A percentile compares a stretch with the other conserved stretches of the same genome.
These are phyloP conservation scores for Crossocerus cetratus DNA, from an alignment of 2,888 invertebrate species.

Conservation along the genomic window DNA sequence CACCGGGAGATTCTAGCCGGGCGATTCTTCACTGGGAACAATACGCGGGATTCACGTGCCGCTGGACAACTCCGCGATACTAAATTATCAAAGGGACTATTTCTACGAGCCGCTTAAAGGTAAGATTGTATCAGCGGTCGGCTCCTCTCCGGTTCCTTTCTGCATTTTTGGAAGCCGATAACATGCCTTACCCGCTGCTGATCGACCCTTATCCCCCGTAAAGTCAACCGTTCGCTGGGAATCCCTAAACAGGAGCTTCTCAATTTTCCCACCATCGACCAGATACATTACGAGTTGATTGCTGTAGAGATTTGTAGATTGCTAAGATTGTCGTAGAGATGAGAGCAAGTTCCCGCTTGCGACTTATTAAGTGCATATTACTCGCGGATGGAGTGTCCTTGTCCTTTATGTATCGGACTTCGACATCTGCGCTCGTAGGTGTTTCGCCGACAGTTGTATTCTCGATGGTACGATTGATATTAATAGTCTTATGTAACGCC, in stretches of 20 bases:
- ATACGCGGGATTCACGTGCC: not conserved
- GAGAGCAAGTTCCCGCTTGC: too few species aligned
- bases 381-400: too few species aligned
- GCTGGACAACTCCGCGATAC: slow-evolving; percentile 27
- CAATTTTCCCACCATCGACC: too few species aligned
- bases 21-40: slow-evolving; percentile 7
- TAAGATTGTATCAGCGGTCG: slow-evolving; percentile 44
- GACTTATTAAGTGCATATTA: too few species aligned
- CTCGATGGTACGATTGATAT: not conserved
- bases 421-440: too few species aligned
- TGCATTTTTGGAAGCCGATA: slow-evolving; percentile 33
- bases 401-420: too few species aligned
- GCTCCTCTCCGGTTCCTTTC: not conserved
- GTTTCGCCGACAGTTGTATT: too few species aligned
- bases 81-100: slow-evolving; percentile 64
- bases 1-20: slow-evolving; percentile 10
- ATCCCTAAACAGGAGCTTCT: too few species aligned
- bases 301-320: too few species aligned
- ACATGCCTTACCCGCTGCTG: slow-evolving; percentile 31
- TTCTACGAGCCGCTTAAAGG: slow-evolving; percentile 48
- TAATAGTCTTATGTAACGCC: not conserved
- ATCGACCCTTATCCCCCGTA: slow-evolving; percentile 7
- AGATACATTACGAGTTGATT: too few species aligned
- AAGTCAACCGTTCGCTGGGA: too few species aligned
- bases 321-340: too few species aligned